Percentiles rank a stretch among this genome's conserved stretches.
Evolutionary conservation across 2,797 vertebrate genomes (phyloP).

Genomic region (Enteromius thamalakanensis): DNA sequence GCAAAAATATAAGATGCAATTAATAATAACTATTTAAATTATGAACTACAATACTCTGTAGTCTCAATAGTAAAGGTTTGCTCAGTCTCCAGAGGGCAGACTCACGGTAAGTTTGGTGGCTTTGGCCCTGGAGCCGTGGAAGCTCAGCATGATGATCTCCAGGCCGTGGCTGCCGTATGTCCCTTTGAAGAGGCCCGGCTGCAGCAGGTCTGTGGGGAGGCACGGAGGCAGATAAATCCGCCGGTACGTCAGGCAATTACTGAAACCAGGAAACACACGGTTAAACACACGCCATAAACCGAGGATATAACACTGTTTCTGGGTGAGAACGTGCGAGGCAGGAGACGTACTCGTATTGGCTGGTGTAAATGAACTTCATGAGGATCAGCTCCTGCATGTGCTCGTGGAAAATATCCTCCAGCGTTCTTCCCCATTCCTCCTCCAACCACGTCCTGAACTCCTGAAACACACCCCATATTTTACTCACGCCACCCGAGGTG

Average conservation of each 20-base stretch:
- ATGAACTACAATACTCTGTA: too few relatives aligned
- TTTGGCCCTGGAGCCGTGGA: conserved; percentile 85
- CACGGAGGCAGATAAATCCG: conserved; percentile 94
- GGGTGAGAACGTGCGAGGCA: not conserved
- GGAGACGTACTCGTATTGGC: conserved; percentile 93
- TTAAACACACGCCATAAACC: not conserved
- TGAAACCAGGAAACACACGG: conserved; percentile 63
- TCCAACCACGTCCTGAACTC: conserved; percentile 97
- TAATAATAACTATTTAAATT: too few relatives aligned
- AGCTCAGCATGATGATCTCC: conserved; percentile 98
- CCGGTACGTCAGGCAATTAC: conserved; percentile 97
- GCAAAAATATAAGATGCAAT: too few relatives aligned
- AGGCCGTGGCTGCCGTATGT: conserved; percentile 97
- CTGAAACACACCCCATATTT: conserved; percentile 66
- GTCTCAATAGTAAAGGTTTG: not conserved
- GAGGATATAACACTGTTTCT: not conserved
- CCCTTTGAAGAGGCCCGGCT: conserved; percentile 95
- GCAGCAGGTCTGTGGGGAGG: conserved; percentile 85
- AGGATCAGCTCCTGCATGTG: conserved; percentile 99
- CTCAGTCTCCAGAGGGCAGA: not conserved
- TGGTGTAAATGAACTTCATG: conserved; percentile 99
- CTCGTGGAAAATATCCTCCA: conserved; percentile 98
- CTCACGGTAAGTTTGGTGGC: conserved; percentile 97
- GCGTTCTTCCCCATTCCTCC: conserved; percentile 95
- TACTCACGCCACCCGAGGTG: too few relatives aligned